A percentile compares a stretch with the other conserved stretches of the same genome.
phyloP scores from a whole-genome alignment of 2,797 vertebrate species.

The Cossypha heuglini region DNA sequence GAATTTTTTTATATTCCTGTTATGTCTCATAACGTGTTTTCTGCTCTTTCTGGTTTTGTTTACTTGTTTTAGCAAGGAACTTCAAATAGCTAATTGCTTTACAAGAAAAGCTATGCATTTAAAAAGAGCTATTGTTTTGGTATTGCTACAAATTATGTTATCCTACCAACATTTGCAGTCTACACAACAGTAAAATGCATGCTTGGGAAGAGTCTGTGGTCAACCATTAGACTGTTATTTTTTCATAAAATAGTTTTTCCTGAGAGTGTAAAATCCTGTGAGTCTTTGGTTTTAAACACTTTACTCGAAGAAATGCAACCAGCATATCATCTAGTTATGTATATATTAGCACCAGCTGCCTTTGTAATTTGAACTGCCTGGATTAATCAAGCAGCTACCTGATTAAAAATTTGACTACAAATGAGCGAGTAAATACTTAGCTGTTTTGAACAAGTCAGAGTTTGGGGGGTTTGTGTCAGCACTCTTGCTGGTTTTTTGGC shows the following conservation, averaged over 20 bases:
- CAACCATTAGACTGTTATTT: background rate
- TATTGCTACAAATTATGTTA: background rate
- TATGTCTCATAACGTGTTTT: background rate
- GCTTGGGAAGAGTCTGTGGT: background rate
- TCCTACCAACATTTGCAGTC: background rate
- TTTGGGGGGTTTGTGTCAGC: constrained; percentile 60
- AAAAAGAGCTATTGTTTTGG: background rate
- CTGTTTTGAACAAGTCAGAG: constrained; percentile 76
- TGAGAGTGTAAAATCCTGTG: constrained; percentile 23
- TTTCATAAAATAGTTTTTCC: background rate
- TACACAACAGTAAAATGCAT: background rate
- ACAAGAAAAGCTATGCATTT: background rate
- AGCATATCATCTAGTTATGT: constrained; percentile 65
- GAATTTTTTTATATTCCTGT: background rate
- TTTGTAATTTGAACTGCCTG: constrained; percentile 71
- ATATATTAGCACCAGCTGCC: constrained; percentile 67
- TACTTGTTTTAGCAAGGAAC: background rate
- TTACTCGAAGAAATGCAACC: constrained; percentile 65
- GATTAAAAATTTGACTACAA: constrained; percentile 76
- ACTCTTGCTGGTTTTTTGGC: constrained; percentile 65
- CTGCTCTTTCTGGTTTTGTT: background rate
- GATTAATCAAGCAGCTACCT: constrained; percentile 75
- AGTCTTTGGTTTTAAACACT: constrained; percentile 55
- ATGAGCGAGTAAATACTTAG: constrained; percentile 74
- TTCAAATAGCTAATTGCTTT: background rate